These are phyloP conservation scores for Parotia lawesii DNA, from an alignment of 2,113 vertebrate species.

Conservation along the genomic window DNA sequence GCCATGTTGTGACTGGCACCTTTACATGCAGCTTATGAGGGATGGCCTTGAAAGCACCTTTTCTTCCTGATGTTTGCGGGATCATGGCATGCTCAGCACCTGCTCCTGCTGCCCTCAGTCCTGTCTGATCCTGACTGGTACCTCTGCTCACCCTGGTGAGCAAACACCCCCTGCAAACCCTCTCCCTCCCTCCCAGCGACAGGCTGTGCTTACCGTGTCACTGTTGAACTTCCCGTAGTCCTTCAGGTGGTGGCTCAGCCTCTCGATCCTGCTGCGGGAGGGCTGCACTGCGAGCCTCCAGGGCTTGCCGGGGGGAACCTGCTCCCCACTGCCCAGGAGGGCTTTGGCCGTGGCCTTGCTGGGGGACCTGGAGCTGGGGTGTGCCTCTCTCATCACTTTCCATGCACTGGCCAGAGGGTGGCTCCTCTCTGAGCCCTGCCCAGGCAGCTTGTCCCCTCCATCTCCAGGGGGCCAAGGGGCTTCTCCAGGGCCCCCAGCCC, in stretches of 20 bases:
- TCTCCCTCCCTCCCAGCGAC: rapidly evolving
- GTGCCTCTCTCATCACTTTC: background rate
- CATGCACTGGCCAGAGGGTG: rapidly evolving
- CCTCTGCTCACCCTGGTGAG: background rate
- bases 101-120: background rate
- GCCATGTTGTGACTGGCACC: rapidly evolving
- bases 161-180: background rate
- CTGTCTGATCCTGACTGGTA: background rate
- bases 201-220: slow-evolving; percentile 46
- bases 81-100: rapidly evolving
- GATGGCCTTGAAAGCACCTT: background rate
- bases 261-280: background rate
- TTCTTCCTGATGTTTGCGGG: background rate
- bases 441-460: background rate
- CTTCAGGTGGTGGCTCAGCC: slow-evolving; percentile 9
- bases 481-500: background rate
- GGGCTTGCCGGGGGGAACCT: background rate
- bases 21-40: background rate
- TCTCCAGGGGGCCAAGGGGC: background rate
- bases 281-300: background rate
- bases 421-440: background rate
- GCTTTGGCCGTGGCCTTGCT: background rate
- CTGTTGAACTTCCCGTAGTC: slow-evolving; percentile 53
- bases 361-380: background rate
- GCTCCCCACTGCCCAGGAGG: background rate